Evolutionary conservation across 2,797 vertebrate genomes (phyloP), one percentile per base, ranked within the genome.

Genomic region (Momotus momota): DNA sequence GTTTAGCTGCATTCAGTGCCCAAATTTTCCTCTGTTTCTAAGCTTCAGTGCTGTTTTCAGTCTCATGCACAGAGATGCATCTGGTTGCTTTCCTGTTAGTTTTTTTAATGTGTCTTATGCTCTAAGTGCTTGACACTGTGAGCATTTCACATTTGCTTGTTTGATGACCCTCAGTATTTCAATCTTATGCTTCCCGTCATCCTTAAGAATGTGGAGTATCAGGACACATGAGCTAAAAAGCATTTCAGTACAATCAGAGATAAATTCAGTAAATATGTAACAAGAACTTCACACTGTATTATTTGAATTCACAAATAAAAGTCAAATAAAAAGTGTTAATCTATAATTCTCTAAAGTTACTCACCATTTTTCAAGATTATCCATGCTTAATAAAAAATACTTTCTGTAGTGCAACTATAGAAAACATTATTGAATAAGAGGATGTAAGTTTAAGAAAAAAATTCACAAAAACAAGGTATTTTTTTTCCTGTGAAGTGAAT

Each of bases 111-210:
- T 6, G 1, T 82, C 17, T 27, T 69, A 0, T n/a, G 27, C 11
- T 60, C 7, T 64, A 74, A 75, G 40, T 75, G 14, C 49, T 91
- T 78, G 43, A 91, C 89, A 66, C 88, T 27, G 35, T 2, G 20
- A 90, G 9, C 45, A 54, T 66, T 94, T 86, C 54, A 31, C n/a
- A 52, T 65, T 83, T 1, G 0, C 1, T 48, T 78, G 29, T 86
- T 91, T 93, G 51, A 93, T 84, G 48, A 19, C 81, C 14, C 93
- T 81, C 72, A 58, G 15, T 90, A 88, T 96, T 96, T 97, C 81
- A 96, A 48, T 38, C n/a, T 91, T 88, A 83, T 55, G 46, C 26
- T 46, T 92, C 23, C n/a, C 1, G 0, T 93, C 75, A 72, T 45
- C 43, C 40, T 90, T 83, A 74, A 87, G 33, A 65, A 86, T 20